A percentile compares a stretch with the other conserved stretches of the same genome.
Evolutionary conservation across 1,140 invertebrate species (phyloP).

Genomic region (Drosophila watanabei): DNA sequence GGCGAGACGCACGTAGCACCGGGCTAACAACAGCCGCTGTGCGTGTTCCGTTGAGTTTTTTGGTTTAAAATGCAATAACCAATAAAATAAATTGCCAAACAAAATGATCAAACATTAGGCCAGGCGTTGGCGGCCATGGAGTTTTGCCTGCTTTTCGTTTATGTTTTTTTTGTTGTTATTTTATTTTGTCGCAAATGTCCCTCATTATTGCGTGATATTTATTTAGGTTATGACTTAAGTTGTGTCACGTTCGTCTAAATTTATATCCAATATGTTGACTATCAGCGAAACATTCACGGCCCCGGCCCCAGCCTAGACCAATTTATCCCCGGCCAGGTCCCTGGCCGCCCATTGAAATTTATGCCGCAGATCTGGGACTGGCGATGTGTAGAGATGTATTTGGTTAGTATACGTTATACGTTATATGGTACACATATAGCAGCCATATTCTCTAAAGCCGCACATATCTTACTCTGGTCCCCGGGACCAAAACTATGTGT

Average conservation of each 20-base stretch:
- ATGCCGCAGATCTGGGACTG: constrained; percentile 70
- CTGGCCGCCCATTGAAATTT: constrained; percentile 36
- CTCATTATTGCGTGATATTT: constrained; percentile 84
- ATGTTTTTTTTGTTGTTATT: constrained; percentile 44
- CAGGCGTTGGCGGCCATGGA: constrained; percentile 17
- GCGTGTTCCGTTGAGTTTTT: constrained; percentile 56
- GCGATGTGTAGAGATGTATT: constrained; percentile 31
- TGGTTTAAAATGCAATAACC: constrained; percentile 83
- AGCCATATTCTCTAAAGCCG: constrained; percentile 49
- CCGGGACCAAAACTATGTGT: constrained; percentile 54
- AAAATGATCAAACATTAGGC: constrained; percentile 81
- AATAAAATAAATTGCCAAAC: constrained; percentile 83
- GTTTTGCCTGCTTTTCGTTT: constrained; percentile 38
- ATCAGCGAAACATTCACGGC: constrained; percentile 70
- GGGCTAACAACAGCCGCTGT: constrained; percentile 14
- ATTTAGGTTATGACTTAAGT: constrained; percentile 85
- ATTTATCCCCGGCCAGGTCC: constrained; percentile 29
- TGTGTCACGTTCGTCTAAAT: constrained; percentile 80
- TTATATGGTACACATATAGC: constrained; percentile 1
- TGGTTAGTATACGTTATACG: constrained; percentile 10
- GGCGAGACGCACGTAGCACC: constrained; percentile 66
- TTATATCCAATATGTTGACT: constrained; percentile 82
- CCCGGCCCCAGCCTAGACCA: constrained; percentile 45
- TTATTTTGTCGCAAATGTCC: constrained; percentile 79
- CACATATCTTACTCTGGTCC: constrained; percentile 34